These are phyloP conservation scores for Mustela nigripes DNA, from an alignment of 2,113 vertebrate genomes.

Conservation along the genomic window DNA sequence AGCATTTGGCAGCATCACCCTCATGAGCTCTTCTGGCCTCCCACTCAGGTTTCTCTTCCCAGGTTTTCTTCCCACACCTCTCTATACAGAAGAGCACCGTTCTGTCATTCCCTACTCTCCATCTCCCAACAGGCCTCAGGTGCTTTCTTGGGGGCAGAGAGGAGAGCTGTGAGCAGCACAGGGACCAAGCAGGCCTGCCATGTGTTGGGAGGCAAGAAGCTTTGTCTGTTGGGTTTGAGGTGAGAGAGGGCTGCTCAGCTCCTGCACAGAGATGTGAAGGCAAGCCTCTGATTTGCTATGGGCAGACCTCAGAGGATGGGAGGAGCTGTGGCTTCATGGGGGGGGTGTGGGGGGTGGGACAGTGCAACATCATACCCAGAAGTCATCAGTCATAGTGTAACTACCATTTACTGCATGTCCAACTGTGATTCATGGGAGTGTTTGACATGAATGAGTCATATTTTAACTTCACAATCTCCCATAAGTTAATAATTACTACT, in stretches of 20 bases:
- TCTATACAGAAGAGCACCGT: no score
- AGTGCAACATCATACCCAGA: not conserved
- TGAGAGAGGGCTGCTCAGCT: not conserved
- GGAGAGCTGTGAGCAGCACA: not conserved
- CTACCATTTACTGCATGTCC: not conserved
- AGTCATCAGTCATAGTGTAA: not conserved
- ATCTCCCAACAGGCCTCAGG: not conserved
- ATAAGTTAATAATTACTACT: not conserved
- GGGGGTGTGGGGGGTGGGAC: not conserved
- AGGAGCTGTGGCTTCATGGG: not conserved
- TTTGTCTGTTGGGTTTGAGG: not conserved
- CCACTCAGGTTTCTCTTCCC: not conserved
- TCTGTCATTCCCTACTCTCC: not conserved
- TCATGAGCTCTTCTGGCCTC: not conserved
- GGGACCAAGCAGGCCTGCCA: not conserved
- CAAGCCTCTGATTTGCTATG: not conserved
- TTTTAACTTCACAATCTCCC: not conserved
- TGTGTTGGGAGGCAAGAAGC: not conserved
- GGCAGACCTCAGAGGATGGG: not conserved
- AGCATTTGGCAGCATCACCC: not conserved
- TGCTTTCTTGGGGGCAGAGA: not conserved
- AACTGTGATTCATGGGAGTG: not conserved
- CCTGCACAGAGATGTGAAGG: not conserved
- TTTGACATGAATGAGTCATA: not conserved
- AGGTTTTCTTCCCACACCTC: not conserved